Percentiles rank a stretch among this genome's conserved stretches.
phyloP scores from a whole-genome alignment of 2,797 vertebrate species.

The Falco berigora region DNA sequence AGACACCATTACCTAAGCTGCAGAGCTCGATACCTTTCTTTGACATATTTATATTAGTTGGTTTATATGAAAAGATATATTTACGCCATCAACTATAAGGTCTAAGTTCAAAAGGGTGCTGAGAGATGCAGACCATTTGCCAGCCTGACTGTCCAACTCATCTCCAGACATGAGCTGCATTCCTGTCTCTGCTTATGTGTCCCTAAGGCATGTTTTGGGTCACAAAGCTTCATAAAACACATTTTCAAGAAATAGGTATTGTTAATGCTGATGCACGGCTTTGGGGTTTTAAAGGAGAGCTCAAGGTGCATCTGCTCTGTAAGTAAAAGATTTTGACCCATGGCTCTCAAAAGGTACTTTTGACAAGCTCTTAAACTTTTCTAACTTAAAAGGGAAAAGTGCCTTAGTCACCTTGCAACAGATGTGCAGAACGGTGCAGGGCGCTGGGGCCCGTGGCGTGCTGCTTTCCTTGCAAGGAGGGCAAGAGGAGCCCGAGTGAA shows the following conservation, averaged over 20 bases:
- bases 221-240: background rate
- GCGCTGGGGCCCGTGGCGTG: rapidly evolving
- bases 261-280: background rate
- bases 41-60: background rate
- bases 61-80: background rate
- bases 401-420: no score
- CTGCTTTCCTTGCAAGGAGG: background rate
- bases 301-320: background rate
- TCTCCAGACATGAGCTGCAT: background rate
- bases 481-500: background rate
- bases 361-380: background rate
- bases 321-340: background rate
- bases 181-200: background rate
- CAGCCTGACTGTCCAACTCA: background rate
- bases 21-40: background rate
- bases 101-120: background rate
- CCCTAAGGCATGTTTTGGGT: background rate
- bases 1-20: background rate
- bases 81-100: background rate
- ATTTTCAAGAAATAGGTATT: background rate
- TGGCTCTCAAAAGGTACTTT: background rate
- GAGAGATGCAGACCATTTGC: rapidly evolving
- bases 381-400: background rate
- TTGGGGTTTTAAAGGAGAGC: background rate
- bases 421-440: background rate